Evolutionary conservation across 1,140 invertebrate species (phyloP), one percentile per base, ranked within the genome.

Genomic region (Episyrphus balteatus): DNA sequence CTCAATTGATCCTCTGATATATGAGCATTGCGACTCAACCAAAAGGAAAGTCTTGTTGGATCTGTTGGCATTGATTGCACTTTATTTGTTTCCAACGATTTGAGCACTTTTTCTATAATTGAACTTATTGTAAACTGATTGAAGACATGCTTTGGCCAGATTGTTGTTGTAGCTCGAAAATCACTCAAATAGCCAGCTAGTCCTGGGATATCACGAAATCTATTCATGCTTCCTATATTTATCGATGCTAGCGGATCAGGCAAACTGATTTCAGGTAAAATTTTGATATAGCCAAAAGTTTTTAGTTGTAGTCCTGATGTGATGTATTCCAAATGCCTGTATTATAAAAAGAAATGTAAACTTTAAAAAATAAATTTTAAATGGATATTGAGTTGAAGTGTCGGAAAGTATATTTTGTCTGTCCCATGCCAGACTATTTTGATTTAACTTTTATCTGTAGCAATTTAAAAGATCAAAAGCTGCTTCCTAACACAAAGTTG

Each of bases 31-130:
- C 80, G 77, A 15, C 80, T 79, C 14, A 86, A 73, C 84, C 84
- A 88, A 62, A 78, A 87, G 1, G 83, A 85, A 45, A 87, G 66
- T 47, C 83, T 77, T 18, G 72, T 67, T 9, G 82, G 75, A 70
- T 84, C 78, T 39, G 65, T 64, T 5, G 83, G 82, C 61, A 83
- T 64, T 50, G 61, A 67, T 64, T 67, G 58, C 14, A 68, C 63
- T 33, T 65, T 67, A n/a, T 67, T 59, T 12, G 58, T 47, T 33
- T 58, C 60, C 11, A 68, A 51, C 44, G 55, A 60, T 33, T 58
- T 55, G 30, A 62, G 59, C 9, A 60, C 61, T 14, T 57, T 70
- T 48, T 71, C 61, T 0, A 75, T 66, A n/a, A 80, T 62, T 43
- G 66, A 61, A n/a, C 72, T 66, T 10, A 72, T 65, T 55, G 82